A percentile compares a stretch with the other conserved stretches of the same genome.
phyloP scores from a whole-genome alignment of 2,888 invertebrate species.

The Tuberolachnus salignus region DNA sequence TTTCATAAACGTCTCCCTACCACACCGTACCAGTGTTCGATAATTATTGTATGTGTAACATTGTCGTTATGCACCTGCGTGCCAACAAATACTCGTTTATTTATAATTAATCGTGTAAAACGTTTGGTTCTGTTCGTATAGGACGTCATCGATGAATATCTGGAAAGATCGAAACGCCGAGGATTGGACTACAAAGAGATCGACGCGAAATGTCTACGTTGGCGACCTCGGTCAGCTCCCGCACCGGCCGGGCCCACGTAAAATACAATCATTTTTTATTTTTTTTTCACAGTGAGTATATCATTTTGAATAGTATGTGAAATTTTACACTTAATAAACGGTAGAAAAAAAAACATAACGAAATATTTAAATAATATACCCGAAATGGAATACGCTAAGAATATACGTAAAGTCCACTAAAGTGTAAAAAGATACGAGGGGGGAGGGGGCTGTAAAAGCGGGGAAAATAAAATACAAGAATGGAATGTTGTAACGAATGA shows the following conservation, averaged over 20 bases:
- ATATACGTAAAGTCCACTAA: no score
- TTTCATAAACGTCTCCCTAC: not conserved
- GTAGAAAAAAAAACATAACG: no score
- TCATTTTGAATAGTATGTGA: not conserved
- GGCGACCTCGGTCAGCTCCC: slow-evolving; percentile 65
- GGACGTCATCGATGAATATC: slow-evolving; percentile 93
- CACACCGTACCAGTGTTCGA: not conserved
- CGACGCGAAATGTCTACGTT: slow-evolving; percentile 84
- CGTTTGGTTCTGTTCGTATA: slow-evolving; percentile 62
- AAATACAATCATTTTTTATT: not conserved
- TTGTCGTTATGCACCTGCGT: not conserved
- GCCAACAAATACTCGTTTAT: not conserved
- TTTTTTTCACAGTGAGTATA: slow-evolving; percentile 30
- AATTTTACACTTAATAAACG: not conserved
- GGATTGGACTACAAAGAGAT: slow-evolving; percentile 83
- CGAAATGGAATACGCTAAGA: no score
- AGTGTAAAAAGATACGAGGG: no score
- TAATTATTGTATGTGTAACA: not conserved
- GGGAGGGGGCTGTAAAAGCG: no score
- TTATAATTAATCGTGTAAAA: not conserved
- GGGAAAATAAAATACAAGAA: no score
- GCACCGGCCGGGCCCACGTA: slow-evolving; percentile 47
- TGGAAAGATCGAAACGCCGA: slow-evolving; percentile 78
- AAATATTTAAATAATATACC: no score
- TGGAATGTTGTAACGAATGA: no score